Conservation (phyloP, 1,140 invertebrate species). For the Scylla paramamosain region DNA sequence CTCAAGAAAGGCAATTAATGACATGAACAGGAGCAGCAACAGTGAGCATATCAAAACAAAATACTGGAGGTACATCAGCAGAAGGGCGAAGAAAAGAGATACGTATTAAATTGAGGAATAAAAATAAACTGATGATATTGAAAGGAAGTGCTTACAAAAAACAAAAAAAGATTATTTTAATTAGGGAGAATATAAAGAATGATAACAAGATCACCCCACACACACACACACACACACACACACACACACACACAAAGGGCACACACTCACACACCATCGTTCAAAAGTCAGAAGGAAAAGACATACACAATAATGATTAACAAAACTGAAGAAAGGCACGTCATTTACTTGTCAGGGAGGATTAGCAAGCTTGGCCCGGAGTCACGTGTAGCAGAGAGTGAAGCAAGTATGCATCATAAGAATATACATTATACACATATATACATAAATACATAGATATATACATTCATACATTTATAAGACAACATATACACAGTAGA, state of each 20-base stretch:
- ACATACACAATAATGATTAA: too few species aligned
- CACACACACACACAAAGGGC: slow-evolving; percentile 13
- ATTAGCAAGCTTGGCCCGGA: too few species aligned
- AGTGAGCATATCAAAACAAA: not conserved
- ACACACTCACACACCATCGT: not conserved
- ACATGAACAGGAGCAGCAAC: not conserved
- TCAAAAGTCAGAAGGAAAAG: not conserved
- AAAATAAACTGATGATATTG: not conserved
- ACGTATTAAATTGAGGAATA: not conserved
- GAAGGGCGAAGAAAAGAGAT: not conserved
- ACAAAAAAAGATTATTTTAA: not conserved
- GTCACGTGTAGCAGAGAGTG: not conserved
- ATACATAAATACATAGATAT: not conserved
- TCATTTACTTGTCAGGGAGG: not conserved
- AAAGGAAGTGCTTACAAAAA: not conserved
- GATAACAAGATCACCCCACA: not conserved
- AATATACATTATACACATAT: not conserved
- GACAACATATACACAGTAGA: not conserved
- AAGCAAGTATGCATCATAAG: not conserved
- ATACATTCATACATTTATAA: not conserved
- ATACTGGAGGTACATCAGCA: not conserved
- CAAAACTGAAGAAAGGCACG: not conserved
- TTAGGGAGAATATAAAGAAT: not conserved
- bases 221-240: slow-evolving; percentile 42
- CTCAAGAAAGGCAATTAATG: not conserved